Evolutionary conservation across 2,888 invertebrate genomes (phyloP).

Genomic region (Drosophila cognata): DNA sequence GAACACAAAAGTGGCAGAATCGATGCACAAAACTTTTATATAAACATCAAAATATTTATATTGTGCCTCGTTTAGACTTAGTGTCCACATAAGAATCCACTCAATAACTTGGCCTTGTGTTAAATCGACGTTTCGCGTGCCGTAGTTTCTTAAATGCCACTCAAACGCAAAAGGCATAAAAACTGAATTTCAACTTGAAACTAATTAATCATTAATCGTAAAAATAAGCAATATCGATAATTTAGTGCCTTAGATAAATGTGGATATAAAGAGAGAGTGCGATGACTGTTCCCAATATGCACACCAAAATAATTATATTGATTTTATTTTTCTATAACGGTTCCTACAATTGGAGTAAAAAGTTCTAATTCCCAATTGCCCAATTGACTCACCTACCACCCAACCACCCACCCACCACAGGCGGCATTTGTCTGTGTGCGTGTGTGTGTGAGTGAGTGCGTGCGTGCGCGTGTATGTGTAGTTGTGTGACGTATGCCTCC

Average conservation of each 20-base stretch:
- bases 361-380: slow-evolving; percentile 69
- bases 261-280: slow-evolving; percentile 43
- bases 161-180: slow-evolving; percentile 73
- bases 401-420: slow-evolving; percentile 10
- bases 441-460: slow-evolving; percentile 7
- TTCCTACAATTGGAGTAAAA: slow-evolving; percentile 85
- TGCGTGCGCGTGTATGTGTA: background rate
- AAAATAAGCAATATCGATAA: slow-evolving; percentile 11
- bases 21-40: slow-evolving; percentile 13
- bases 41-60: background rate
- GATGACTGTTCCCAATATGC: slow-evolving; percentile 83
- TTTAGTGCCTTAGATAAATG: slow-evolving; percentile 32
- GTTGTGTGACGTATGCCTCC: background rate
- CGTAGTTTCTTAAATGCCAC: slow-evolving; percentile 62
- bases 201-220: background rate
- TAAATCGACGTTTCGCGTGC: slow-evolving; percentile 6
- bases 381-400: background rate
- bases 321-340: slow-evolving; percentile 85
- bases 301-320: slow-evolving; percentile 84
- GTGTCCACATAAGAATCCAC: background rate
- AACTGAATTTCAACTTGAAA: slow-evolving; percentile 25
- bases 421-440: slow-evolving; percentile 36
- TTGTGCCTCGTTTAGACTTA: slow-evolving; percentile 8
- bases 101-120: background rate
- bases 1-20: slow-evolving; percentile 15